Conservation (phyloP, 1,140 invertebrate genomes). For the Drosophila suzukii region DNA sequence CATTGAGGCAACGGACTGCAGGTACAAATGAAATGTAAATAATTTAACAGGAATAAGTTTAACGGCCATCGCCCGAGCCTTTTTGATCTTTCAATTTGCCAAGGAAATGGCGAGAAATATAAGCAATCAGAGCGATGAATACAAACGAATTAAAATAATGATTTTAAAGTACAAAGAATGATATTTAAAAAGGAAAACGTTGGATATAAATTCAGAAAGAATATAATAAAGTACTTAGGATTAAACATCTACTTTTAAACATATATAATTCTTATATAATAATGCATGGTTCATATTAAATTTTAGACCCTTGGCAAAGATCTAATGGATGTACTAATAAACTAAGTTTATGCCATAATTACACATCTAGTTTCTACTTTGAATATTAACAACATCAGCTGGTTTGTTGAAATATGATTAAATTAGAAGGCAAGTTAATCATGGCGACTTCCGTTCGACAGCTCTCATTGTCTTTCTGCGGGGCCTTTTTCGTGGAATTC, state of each 20-base stretch:
- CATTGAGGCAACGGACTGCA: constrained; percentile 41
- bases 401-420: constrained; percentile 54
- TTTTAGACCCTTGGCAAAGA: too few species aligned
- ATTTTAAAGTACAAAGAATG: too few species aligned
- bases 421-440: constrained; percentile 38
- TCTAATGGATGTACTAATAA: background rate
- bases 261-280: too few species aligned
- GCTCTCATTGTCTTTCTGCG: constrained; percentile 16
- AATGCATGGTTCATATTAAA: too few species aligned
- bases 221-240: background rate
- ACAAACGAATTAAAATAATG: background rate
- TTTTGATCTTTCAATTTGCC: constrained; percentile 49
- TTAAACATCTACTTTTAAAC: too few species aligned
- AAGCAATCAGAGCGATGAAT: background rate
- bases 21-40: constrained; percentile 56
- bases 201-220: constrained; percentile 3
- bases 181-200: too few species aligned
- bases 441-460: constrained; percentile 6
- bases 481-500: background rate
- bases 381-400: constrained; percentile 41
- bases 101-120: constrained; percentile 23
- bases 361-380: constrained; percentile 10
- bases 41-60: constrained; percentile 45
- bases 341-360: constrained; percentile 19
- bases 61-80: constrained; percentile 12